phyloP scores from a whole-genome alignment of 2,888 invertebrate species.

The Scaptomyza caliginosa region DNA sequence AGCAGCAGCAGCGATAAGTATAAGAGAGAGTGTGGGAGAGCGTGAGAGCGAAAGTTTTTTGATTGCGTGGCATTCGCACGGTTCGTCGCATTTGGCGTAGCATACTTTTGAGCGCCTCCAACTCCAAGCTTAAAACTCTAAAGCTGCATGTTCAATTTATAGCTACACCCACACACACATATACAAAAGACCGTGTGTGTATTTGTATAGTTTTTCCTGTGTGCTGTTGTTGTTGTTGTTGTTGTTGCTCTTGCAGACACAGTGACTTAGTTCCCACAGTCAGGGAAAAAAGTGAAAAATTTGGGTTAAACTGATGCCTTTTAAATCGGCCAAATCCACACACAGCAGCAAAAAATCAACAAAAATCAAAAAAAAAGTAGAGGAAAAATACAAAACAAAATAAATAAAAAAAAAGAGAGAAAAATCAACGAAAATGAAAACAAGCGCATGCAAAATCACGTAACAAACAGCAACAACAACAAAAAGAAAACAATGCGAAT shows the following conservation, averaged over 20 bases:
- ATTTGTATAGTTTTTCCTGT: slow-evolving; percentile 21
- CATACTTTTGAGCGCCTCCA: slow-evolving; percentile 50
- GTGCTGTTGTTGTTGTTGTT: neutral
- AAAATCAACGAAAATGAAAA: slow-evolving; percentile 9
- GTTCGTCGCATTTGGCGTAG: slow-evolving; percentile 67
- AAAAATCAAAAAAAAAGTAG: neutral
- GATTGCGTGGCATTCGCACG: slow-evolving; percentile 71
- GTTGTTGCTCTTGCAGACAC: slow-evolving; percentile 45
- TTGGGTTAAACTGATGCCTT: slow-evolving; percentile 65
- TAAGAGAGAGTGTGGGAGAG: slow-evolving; percentile 2
- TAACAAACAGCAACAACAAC: slow-evolving; percentile 18
- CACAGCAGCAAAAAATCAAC: neutral
- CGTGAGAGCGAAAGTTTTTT: slow-evolving; percentile 47
- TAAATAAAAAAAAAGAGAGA: neutral
- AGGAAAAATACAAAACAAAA: neutral
- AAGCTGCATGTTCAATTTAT: slow-evolving; percentile 72
- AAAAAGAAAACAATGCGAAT: slow-evolving; percentile 29
- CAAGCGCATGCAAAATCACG: slow-evolving; percentile 69
- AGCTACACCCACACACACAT: slow-evolving; percentile 20
- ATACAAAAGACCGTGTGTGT: neutral
- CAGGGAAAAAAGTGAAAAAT: slow-evolving; percentile 42
- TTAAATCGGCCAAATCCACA: slow-evolving; percentile 36
- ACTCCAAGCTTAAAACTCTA: slow-evolving; percentile 25
- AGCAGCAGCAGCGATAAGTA: neutral
- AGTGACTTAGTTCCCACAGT: slow-evolving; percentile 75